A percentile compares a stretch with the other conserved stretches of the same genome.
These are phyloP conservation scores for Holotrichia oblita DNA, from an alignment of 1,140 invertebrate genomes.

Conservation along the genomic window DNA sequence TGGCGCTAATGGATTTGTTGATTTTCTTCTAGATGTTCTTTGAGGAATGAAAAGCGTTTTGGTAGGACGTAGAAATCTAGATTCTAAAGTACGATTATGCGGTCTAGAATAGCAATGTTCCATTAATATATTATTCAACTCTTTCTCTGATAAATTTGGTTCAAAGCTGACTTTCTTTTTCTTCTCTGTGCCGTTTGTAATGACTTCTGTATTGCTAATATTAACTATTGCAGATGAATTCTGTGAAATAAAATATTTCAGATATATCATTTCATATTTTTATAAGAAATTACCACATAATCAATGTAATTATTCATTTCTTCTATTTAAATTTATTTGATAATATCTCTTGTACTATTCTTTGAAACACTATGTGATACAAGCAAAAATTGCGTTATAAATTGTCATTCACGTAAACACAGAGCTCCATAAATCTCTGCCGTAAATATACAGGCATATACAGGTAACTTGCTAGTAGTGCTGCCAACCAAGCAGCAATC, in stretches of 20 bases:
- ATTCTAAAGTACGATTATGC: slow-evolving; percentile 76
- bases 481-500: too few species aligned
- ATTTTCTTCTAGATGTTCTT: slow-evolving; percentile 49
- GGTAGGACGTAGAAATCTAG: slow-evolving; percentile 70
- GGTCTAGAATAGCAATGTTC: slow-evolving; percentile 78
- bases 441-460: too few species aligned
- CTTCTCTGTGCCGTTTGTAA: slow-evolving; percentile 23
- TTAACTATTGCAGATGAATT: neutral
- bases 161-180: slow-evolving; percentile 23
- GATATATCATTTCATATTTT: neutral
- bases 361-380: too few species aligned
- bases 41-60: slow-evolving; percentile 65
- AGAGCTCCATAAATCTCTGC: too few species aligned
- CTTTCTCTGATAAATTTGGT: slow-evolving; percentile 26
- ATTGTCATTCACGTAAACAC: too few species aligned
- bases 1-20: slow-evolving; percentile 47
- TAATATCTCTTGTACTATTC: too few species aligned
- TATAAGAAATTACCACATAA: neutral
- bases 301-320: neutral
- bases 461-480: too few species aligned
- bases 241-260: neutral
- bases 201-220: slow-evolving; percentile 2
- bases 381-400: too few species aligned
- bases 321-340: too few species aligned
- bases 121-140: slow-evolving; percentile 54